Percentiles rank a stretch among this genome's conserved stretches.
phyloP scores from a whole-genome alignment of 1,140 invertebrate genomes.

The Brachionus rubens region DNA sequence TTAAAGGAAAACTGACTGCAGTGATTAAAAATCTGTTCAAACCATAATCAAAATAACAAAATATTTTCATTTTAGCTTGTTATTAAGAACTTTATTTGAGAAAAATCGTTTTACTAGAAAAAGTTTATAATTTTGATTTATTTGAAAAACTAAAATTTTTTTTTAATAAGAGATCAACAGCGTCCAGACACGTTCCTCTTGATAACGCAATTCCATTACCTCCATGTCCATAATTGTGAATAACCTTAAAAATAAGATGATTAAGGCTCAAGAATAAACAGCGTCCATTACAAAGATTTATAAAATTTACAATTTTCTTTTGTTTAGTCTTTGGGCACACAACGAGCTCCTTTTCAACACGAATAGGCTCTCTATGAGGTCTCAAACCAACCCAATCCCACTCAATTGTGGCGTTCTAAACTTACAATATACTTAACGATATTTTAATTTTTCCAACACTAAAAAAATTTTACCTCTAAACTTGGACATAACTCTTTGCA shows the following conservation, averaged over 20 bases:
- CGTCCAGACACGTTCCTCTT: slow-evolving; percentile 76
- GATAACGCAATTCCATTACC: slow-evolving; percentile 81
- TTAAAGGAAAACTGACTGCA: no score
- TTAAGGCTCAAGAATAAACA: background rate
- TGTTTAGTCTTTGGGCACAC: slow-evolving; percentile 5
- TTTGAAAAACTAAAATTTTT: background rate
- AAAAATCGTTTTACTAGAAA: no score
- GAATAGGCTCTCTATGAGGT: slow-evolving; percentile 70
- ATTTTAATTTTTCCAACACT: no score
- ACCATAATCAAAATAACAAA: no score
- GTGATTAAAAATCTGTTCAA: no score
- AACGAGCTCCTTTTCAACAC: slow-evolving; percentile 67
- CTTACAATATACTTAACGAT: no score
- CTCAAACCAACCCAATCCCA: slow-evolving; percentile 70
- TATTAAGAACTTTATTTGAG: no score
- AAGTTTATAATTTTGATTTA: slow-evolving; percentile 44
- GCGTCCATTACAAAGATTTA: background rate
- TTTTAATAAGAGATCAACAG: slow-evolving; percentile 66
- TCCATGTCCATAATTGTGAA: slow-evolving; percentile 89
- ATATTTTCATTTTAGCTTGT: no score
- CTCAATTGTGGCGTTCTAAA: slow-evolving; percentile 57
- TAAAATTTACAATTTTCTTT: slow-evolving; percentile 39
- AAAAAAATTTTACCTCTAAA: slow-evolving; percentile 61
- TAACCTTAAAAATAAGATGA: slow-evolving; percentile 49
- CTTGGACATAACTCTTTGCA: slow-evolving; percentile 70